phyloP scores from a whole-genome alignment of 2,113 vertebrate genomes.

The Turdus rufiventris region DNA sequence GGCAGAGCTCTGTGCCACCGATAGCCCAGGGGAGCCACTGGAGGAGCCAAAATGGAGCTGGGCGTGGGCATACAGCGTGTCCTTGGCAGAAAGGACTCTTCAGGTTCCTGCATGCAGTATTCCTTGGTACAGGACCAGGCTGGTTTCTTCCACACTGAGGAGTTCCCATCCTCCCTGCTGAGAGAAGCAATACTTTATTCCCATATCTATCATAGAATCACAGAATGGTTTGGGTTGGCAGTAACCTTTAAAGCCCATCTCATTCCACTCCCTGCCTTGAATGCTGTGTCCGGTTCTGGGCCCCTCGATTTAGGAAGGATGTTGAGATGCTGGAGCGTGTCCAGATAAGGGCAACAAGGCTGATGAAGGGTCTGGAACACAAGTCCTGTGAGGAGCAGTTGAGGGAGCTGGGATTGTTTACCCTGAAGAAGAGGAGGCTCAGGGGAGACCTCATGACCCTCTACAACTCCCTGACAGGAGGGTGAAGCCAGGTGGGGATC shows the following conservation, averaged over 20 bases:
- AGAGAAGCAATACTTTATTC: background rate
- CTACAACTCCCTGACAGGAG: background rate
- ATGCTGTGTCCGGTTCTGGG: background rate
- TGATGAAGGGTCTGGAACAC: background rate
- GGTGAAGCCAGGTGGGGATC: background rate
- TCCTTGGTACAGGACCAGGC: background rate
- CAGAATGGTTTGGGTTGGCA: background rate
- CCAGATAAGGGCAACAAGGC: background rate
- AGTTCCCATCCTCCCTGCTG: background rate
- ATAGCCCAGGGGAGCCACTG: background rate
- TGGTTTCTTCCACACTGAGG: background rate
- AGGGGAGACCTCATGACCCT: background rate
- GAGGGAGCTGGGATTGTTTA: background rate
- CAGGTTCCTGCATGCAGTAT: background rate
- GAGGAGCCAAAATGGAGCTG: background rate
- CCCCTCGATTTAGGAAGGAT: background rate
- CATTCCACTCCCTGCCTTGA: background rate
- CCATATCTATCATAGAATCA: background rate
- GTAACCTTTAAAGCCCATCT: background rate
- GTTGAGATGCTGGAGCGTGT: background rate
- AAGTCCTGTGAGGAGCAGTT: background rate
- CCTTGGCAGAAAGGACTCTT: background rate
- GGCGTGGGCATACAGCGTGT: rapidly evolving
- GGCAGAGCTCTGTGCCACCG: rapidly evolving
- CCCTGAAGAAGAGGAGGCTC: background rate